phyloP scores from a whole-genome alignment of 37 sponge, comb jelly and placozoan species.

The Ianthella basta region DNA sequence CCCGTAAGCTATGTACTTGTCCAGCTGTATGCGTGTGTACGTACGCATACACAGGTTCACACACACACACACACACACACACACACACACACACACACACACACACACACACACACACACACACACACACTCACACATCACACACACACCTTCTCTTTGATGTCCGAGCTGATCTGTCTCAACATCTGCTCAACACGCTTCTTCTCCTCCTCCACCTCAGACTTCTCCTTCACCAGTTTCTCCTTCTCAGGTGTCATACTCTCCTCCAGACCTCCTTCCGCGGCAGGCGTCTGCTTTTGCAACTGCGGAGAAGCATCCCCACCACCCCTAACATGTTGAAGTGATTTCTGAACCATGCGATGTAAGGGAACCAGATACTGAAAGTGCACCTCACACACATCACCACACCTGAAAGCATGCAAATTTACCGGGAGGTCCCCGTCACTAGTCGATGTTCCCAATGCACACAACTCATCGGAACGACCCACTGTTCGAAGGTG shows the following conservation, averaged over 20 bases:
- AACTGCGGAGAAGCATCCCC: not conserved
- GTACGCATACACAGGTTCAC: not conserved
- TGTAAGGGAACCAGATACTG: not conserved
- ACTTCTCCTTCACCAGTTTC: slow-evolving; percentile 2
- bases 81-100: slow-evolving; percentile 9
- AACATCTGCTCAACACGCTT: not conserved
- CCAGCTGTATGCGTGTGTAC: not conserved
- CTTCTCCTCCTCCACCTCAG: not conserved
- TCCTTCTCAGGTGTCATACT: not conserved
- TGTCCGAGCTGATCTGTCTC: not conserved
- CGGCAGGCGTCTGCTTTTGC: not conserved
- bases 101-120: not conserved
- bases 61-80: slow-evolving; percentile 11
- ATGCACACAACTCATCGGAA: too few species aligned
- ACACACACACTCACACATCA: not conserved
- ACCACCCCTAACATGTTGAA: not conserved
- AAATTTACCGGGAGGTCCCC: too few species aligned
- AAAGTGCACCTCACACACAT: not conserved
- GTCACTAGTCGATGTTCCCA: too few species aligned
- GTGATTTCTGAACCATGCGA: not conserved
- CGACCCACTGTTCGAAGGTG: too few species aligned
- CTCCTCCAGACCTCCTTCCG: not conserved
- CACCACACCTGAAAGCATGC: not conserved
- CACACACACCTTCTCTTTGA: not conserved
- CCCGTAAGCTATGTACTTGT: slow-evolving; percentile 1